Evolutionary conservation across 2,888 invertebrate species (phyloP), one percentile per base, ranked within the genome.

Genomic region (Polyommatus iphigenia): DNA sequence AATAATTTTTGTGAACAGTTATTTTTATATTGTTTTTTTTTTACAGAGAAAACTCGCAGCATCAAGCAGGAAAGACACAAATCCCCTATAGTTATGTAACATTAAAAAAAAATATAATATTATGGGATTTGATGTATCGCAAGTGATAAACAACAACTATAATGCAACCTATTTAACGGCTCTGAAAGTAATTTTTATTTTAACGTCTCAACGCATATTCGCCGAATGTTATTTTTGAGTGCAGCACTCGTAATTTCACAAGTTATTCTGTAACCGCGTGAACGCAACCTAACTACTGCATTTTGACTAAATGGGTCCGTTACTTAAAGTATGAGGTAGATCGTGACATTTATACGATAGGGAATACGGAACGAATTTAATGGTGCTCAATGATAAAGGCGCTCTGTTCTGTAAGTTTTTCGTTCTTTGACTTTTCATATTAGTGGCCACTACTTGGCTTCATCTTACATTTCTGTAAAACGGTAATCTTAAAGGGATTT

Each of bases 231-330:
- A 24, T 59, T 59, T 20, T 59, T 8, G 20, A n/a, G 20, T 46
- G 46, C 46, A 46, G 46, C 20, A 10, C 59, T 59, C 20, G 62
- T 67, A 29, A 29, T 29, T 67, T 13, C 10, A 4, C 67, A 18
- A 2, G 1, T 29, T 32, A 32, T 15, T 13, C 29, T 67, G 15
- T 29, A 18, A 29, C 29, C 29, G 5, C 3, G 29, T 67, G 29
- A 67, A 67, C 67, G 67, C 32, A 29, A 67, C 67, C 67, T 46
- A 54, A 54, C 29, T 88, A 85, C 86, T 85, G 87, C 87, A 88
- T 89, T 83, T 82, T 76, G 79, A 77, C 79, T 82, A 78, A 73
- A 75, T 20, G 32, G n/a, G 67, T 62, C 73, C 24, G 54, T 29
- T 46, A 77, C 29, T 71, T 72, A 77, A 24, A 29, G 50, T 8